Conservation (phyloP, 2,797 vertebrate species). For the Pristis pectinata region DNA sequence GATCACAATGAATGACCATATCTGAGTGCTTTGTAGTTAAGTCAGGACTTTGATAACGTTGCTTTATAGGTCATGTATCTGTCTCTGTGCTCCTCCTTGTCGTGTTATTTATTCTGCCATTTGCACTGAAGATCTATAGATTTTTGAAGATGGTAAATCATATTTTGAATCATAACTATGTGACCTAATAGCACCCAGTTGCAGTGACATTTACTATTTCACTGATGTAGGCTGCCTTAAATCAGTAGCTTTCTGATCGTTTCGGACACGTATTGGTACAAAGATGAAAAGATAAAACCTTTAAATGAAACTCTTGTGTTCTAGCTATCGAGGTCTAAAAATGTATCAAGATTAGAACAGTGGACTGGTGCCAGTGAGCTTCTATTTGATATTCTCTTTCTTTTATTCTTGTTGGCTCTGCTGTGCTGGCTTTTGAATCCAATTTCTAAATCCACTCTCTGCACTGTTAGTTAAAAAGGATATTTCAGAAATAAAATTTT, state of each 20-base stretch:
- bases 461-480: background rate
- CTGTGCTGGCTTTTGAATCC: background rate
- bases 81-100: background rate
- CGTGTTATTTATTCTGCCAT: background rate
- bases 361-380: background rate
- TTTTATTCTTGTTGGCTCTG: background rate
- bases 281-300: background rate
- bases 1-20: background rate
- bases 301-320: background rate
- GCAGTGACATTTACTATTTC: background rate
- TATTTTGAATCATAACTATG: background rate
- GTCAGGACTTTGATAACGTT: background rate
- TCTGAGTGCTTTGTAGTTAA: background rate
- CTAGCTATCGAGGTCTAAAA: background rate
- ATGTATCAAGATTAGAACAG: background rate
- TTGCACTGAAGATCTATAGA: background rate
- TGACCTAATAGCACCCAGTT: background rate
- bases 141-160: constrained; percentile 1
- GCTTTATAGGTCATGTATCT: background rate
- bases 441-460: background rate
- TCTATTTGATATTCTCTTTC: background rate
- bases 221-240: background rate
- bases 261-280: background rate
- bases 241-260: background rate
- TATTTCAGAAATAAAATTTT: background rate